phyloP scores from a whole-genome alignment of 2,888 invertebrate species.

The Cremastobaeus sp. region DNA sequence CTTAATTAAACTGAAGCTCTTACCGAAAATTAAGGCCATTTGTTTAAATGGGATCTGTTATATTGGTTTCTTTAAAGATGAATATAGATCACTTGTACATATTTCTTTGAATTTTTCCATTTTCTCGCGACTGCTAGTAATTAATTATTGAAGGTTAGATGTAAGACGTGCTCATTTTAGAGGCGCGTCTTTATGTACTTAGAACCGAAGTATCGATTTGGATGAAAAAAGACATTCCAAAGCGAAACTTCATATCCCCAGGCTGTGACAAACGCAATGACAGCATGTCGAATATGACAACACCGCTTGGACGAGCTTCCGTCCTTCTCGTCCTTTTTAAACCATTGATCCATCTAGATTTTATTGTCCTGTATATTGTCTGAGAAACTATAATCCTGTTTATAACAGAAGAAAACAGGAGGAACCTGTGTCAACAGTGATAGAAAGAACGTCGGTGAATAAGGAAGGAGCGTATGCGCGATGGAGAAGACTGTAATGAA shows the following conservation, averaged over 20 bases:
- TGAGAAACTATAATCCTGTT: constrained; percentile 73
- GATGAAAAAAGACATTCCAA: constrained; percentile 13
- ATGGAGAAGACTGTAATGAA: constrained; percentile 13
- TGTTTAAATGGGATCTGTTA: neutral
- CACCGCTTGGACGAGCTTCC: constrained; percentile 46
- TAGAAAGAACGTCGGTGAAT: constrained; percentile 1
- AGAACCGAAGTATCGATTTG: too few species aligned
- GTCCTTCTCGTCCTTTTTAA: constrained; percentile 34
- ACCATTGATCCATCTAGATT: constrained; percentile 65
- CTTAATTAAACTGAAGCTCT: constrained; percentile 39
- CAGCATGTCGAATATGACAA: constrained; percentile 60
- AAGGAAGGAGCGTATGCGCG: constrained; percentile 15
- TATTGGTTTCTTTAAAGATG: neutral
- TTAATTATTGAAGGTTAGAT: too few species aligned
- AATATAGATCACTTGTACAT: too few species aligned
- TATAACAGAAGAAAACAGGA: constrained; percentile 62
- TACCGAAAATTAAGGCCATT: constrained; percentile 6
- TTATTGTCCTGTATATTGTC: constrained; percentile 75
- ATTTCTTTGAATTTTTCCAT: too few species aligned
- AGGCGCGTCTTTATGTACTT: too few species aligned
- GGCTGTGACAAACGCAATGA: constrained; percentile 67
- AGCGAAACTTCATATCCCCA: constrained; percentile 74
- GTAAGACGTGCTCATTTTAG: too few species aligned
- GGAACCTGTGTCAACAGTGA: constrained; percentile 59
- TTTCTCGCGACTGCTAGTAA: too few species aligned